These are phyloP conservation scores for Physeter macrocephalus DNA, from an alignment of 2,113 vertebrate species.

Conservation along the genomic window DNA sequence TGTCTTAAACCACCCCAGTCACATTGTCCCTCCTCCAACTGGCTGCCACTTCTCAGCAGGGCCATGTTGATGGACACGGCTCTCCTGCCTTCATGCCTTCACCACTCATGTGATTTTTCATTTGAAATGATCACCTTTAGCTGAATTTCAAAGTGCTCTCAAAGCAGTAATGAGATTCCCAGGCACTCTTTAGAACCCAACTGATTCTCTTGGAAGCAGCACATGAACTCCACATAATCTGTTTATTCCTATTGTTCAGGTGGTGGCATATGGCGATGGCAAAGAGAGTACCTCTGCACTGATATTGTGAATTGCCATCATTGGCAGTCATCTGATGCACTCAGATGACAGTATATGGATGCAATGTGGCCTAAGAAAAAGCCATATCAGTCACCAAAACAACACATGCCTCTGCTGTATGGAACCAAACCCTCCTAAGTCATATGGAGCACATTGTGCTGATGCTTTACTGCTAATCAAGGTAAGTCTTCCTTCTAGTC, in stretches of 20 bases:
- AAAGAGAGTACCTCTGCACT: neutral
- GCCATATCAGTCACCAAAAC: neutral
- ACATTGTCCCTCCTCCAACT: neutral
- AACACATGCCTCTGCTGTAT: neutral
- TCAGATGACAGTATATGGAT: rapidly evolving
- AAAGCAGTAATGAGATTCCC: neutral
- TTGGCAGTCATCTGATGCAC: neutral
- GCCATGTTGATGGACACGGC: no score
- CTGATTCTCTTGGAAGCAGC: neutral
- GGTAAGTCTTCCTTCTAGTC: neutral
- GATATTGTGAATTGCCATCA: neutral
- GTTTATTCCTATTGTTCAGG: neutral
- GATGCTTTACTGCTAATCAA: neutral
- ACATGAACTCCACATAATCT: neutral
- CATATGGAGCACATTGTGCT: neutral
- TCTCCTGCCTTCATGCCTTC: neutral
- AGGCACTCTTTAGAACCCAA: neutral
- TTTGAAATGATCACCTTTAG: neutral
- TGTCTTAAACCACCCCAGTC: neutral
- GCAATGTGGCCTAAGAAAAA: neutral
- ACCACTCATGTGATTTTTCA: neutral
- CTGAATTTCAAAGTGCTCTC: neutral
- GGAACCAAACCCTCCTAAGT: neutral
- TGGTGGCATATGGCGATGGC: neutral
- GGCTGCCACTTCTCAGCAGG: neutral